Base-by-base conservation (phyloP, 1,140 invertebrate species). In the Drosophila takahashii region DNA sequence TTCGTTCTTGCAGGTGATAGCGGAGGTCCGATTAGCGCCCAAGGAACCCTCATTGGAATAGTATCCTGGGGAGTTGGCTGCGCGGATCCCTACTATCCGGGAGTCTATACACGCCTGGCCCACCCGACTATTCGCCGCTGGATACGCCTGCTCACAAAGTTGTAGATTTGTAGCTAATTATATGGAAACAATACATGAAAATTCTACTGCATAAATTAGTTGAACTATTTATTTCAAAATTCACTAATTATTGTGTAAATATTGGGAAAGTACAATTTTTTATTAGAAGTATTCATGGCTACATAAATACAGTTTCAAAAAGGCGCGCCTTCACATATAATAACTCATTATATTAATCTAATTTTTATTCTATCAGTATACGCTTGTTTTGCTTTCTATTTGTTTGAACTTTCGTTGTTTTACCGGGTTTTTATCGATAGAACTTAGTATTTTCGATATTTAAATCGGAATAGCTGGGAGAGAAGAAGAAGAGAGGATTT, bases 11-110 rank as follows among this genome's bases (percentile, higher is more conserved):
- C n/a, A 85, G 81, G 81, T 2, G 94, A 94, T 64, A 93, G 93
- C 22, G 94, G 94, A 27, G 93, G 94, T 8, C 93, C 93, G 27
- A 90, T 94, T 29, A 77, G 90, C n/a, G 44, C 67, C 4, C 52
- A 92, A 10, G 83, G 90, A n/a, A 76, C 52, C 1, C 69, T 93
- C 0, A 91, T 93, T 50, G 95, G 95, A 18, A 90, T 96, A 16
- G 93, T 95, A 0, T 95, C 95, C 22, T 95, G 95, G 94, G 95
- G 95, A 18, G 92, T 93, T 18, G 93, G 94, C 1, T 96, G 95
- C 73, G 95, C 93, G 2, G 89, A 93, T 67, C 92, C 93, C 0
- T 91, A 92, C 5, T 93, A 92, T 73, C 95, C 95, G 0, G 95
- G 95, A 9, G 93, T 95, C 26, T 95, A 95, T 87, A 94, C 94